Conservation (phyloP, 2,797 vertebrate genomes). For the Botia kubotai region DNA sequence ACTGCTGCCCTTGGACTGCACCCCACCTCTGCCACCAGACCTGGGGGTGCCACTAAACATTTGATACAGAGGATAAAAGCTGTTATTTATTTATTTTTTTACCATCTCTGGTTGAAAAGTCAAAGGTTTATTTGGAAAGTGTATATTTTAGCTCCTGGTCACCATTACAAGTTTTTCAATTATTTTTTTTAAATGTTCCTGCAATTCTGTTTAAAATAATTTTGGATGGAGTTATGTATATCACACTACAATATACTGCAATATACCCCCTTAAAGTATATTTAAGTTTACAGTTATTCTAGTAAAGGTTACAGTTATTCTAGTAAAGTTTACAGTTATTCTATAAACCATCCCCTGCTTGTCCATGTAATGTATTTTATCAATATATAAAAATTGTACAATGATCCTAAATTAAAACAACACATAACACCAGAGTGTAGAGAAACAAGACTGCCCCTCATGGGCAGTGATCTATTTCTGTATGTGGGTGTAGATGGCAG, state of each 20-base stretch:
- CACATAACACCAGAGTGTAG: neutral
- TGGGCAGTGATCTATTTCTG: constrained; percentile 54
- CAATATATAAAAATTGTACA: neutral
- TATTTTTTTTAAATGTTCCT: no score
- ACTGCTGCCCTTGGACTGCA: constrained; percentile 84
- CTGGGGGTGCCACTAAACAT: constrained; percentile 87
- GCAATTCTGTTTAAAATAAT: neutral
- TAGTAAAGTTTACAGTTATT: neutral
- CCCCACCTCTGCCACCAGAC: constrained; percentile 73
- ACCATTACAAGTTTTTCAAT: neutral
- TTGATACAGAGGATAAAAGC: constrained; percentile 83
- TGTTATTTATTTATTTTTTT: constrained; percentile 67
- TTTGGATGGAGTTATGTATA: no score
- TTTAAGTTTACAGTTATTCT: no score
- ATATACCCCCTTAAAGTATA: no score
- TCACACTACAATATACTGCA: no score
- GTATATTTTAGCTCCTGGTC: neutral
- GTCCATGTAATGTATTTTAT: neutral
- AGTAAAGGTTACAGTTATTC: neutral
- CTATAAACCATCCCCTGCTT: neutral
- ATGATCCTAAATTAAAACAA: constrained; percentile 14
- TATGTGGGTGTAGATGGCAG: constrained; percentile 61
- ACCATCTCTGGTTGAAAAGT: constrained; percentile 28
- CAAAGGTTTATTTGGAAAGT: constrained; percentile 28
- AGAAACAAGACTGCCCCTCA: constrained; percentile 41